Base-by-base conservation (phyloP, 2,797 vertebrate species). In the Enteromius mattozi region DNA sequence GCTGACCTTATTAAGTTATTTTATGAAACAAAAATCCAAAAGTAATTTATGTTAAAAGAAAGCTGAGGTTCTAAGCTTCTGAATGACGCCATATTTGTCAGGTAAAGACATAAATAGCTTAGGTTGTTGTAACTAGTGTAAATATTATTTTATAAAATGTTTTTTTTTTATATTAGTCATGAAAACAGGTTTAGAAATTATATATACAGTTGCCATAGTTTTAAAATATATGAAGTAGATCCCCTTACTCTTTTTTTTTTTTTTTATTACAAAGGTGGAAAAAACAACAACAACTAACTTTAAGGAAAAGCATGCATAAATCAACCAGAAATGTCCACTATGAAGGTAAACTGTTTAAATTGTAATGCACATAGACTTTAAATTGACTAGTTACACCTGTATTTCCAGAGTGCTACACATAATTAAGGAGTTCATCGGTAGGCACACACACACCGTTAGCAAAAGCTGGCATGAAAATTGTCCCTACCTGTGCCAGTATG, bases 381-480 rank as follows among this genome's bases (percentile, higher is more conserved):
- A 72, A 61, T n/a, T 30, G 3, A 45, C 9, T 33, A 33, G 40
- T 45, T 47, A 74, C 51, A 56, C 24, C 21, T 56, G 8, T 63
- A 61, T 78, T 63, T 78, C 65, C 51, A 81, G 35, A 61, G 49
- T 0, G 0, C 21, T 63, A n/a, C 7, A 65, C 17, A 47, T 42
- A 33, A 37, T 45, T 47, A 69, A 33, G 51, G 10, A 24, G 27
- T 19, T 66, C 86, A 87, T 86, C 88, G 88, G 84, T 56, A 24
- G 82, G 51, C 74, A 76, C 72, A 61, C 21, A 56, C 7, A 8
- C 51, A 56, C 51, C n/a, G 37, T n/a, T 37, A 7, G 37, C 37
- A 37, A 37, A 37, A 37, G 82, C 88, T 84, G 86, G 86, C 82
- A 83, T 80, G 74, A 85, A 40, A 24, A 49, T 80, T 49, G 21